phyloP scores from a whole-genome alignment of 2,113 vertebrate genomes.

The Gorsachius goisagi region DNA sequence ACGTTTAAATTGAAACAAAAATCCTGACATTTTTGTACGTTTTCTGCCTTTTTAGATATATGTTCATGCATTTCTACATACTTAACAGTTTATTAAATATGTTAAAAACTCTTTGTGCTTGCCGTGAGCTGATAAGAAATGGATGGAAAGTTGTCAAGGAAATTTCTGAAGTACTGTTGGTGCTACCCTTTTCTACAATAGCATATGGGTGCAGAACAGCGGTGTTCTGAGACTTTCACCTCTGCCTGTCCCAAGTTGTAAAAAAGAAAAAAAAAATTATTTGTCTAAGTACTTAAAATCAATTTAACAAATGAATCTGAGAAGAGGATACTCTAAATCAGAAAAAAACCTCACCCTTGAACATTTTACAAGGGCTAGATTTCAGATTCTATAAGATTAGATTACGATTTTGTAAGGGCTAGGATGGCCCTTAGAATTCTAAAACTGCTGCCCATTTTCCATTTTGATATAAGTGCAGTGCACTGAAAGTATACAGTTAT shows the following conservation, averaged over 20 bases:
- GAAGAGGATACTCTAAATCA: neutral
- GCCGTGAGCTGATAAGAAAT: neutral
- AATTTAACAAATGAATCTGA: neutral
- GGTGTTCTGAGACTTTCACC: neutral
- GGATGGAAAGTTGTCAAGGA: neutral
- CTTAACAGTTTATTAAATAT: neutral
- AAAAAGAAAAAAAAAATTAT: neutral
- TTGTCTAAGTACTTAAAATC: neutral
- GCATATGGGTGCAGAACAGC: neutral
- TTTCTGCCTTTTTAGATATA: neutral
- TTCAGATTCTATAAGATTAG: neutral
- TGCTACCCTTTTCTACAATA: neutral
- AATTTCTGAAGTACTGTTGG: neutral
- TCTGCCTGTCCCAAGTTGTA: neutral
- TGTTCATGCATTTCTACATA: neutral
- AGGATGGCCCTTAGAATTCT: neutral
- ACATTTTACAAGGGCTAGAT: neutral
- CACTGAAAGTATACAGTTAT: neutral
- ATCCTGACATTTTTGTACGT: neutral
- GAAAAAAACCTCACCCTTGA: neutral
- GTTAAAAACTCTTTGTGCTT: neutral
- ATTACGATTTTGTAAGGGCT: neutral
- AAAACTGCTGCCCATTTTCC: neutral
- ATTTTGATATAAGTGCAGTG: neutral
- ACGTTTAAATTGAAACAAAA: neutral